These are phyloP conservation scores for Sinocyclocheilus grahami DNA, from an alignment of 2,113 vertebrate species.

Conservation along the genomic window DNA sequence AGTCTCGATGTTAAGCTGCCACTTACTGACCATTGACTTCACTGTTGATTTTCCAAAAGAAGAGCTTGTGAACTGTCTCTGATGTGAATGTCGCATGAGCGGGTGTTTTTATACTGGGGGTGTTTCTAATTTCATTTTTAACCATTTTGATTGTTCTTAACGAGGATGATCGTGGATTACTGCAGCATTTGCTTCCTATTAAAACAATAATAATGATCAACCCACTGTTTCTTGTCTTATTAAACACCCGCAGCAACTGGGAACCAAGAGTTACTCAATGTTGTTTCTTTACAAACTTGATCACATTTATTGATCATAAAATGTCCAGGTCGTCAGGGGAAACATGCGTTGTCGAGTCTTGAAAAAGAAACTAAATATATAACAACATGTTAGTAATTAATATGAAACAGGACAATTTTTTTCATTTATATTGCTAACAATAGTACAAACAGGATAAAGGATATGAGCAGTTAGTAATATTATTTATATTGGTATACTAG, in stretches of 20 bases:
- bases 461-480: too few species aligned
- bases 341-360: neutral
- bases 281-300: neutral
- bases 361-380: too few species aligned
- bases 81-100: slow-evolving; percentile 76
- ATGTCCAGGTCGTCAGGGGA: neutral
- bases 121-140: slow-evolving; percentile 78
- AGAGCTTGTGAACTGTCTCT: slow-evolving; percentile 70
- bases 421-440: too few species aligned
- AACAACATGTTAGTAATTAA: too few species aligned
- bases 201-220: slow-evolving; percentile 70
- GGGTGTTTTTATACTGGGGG: slow-evolving; percentile 79
- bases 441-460: too few species aligned
- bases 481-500: too few species aligned
- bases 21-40: slow-evolving; percentile 36
- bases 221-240: neutral
- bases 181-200: slow-evolving; percentile 79
- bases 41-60: slow-evolving; percentile 59
- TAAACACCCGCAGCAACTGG: neutral
- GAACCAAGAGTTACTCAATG: neutral
- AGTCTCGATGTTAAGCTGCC: slow-evolving; percentile 65
- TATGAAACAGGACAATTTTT: too few species aligned
- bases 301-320: neutral
- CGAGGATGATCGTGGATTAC: slow-evolving; percentile 66
- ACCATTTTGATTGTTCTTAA: slow-evolving; percentile 71